Evolutionary conservation across 2,113 vertebrate genomes (phyloP), one percentile per base, ranked within the genome.

Genomic region (Strix aluco): DNA sequence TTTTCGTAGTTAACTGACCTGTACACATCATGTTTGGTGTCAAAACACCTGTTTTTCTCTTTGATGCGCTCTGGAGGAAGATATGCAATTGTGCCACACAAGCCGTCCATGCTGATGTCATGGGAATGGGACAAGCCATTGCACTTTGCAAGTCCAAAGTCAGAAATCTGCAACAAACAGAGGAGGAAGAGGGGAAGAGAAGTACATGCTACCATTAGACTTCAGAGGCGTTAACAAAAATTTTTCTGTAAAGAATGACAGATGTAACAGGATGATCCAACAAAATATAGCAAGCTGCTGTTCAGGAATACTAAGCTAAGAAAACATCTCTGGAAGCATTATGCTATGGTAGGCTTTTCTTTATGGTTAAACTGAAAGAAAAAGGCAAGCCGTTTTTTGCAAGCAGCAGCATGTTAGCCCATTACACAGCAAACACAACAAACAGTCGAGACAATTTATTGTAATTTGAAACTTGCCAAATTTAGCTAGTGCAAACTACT

Each of bases 11-110:
- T 70, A 78, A 81, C 98, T 57, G 54, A 99, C 99, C 99, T 99
- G 98, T 99, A 99, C 18, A 99, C 99, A 3, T 99, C 99, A 5
- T 99, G 99, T 85, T 99, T 99, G 93, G 98, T 99, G 98, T 99
- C 99, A 7, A 99, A 99, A 90, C 98, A 98, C 63, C 99, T 96
- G 97, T 99, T 99, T 95, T 99, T 99, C 97, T 99, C 99, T 15
- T 99, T 98, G 98, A 99, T 99, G 88, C 99, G 98, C 94, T 99
- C 99, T 2, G 99, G 99, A 1, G 99, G 99, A 47, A 99, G 98
- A 93, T 99, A 99, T 6, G 99, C 99, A 6, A 99, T 99, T 2
- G 99, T 99, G 62, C 99, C 99, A 14, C 99, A 99, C 93, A 99
- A 98, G 23, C 99, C 99, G 0, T 99, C 99, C 94, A 99, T 98